Conservation (phyloP, 1,140 invertebrate genomes). For the Leptinotarsa undecemlineata region DNA sequence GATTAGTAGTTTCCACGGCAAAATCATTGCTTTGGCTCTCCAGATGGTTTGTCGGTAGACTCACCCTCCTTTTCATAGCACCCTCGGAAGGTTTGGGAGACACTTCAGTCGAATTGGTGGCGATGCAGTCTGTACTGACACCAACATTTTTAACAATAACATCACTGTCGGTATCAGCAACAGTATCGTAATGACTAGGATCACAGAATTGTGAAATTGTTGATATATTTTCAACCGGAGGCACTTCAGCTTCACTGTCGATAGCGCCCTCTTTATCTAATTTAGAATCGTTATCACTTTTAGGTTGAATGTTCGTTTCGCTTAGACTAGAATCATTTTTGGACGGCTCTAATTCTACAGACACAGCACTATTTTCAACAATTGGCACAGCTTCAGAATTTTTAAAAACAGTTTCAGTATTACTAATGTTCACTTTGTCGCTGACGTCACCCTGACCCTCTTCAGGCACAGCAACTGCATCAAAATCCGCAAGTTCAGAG, state of each 20-base stretch:
- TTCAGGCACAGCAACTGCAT: constrained; percentile 29
- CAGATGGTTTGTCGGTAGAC: constrained; percentile 65
- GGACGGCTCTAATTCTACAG: constrained; percentile 62
- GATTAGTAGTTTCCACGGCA: constrained; percentile 44
- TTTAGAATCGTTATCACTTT: constrained; percentile 46
- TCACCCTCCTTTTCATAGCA: constrained; percentile 61
- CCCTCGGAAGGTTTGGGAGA: constrained; percentile 53
- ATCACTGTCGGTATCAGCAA: constrained; percentile 39
- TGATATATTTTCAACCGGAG: constrained; percentile 67
- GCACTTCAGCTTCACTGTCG: constrained; percentile 58
- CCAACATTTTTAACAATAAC: constrained; percentile 59
- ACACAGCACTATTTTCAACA: constrained; percentile 55
- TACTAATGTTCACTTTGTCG: constrained; percentile 40
- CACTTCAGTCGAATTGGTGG: constrained; percentile 12
- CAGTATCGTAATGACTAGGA: constrained; percentile 58
- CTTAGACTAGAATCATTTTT: constrained; percentile 63
- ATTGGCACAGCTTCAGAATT: constrained; percentile 53
- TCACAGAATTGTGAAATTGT: constrained; percentile 76
- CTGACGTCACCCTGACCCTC: constrained; percentile 35
- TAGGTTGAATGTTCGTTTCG: constrained; percentile 47
- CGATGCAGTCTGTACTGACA: constrained; percentile 48
- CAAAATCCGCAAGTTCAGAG: constrained; percentile 18
- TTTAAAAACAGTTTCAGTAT: constrained; percentile 42
- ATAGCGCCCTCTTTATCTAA: constrained; percentile 54
- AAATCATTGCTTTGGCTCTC: constrained; percentile 52